Evolutionary conservation across 92 coral and sea anemone genomes (phyloP), one percentile per base, ranked within the genome.

Genomic region (Siderastrea siderea): DNA sequence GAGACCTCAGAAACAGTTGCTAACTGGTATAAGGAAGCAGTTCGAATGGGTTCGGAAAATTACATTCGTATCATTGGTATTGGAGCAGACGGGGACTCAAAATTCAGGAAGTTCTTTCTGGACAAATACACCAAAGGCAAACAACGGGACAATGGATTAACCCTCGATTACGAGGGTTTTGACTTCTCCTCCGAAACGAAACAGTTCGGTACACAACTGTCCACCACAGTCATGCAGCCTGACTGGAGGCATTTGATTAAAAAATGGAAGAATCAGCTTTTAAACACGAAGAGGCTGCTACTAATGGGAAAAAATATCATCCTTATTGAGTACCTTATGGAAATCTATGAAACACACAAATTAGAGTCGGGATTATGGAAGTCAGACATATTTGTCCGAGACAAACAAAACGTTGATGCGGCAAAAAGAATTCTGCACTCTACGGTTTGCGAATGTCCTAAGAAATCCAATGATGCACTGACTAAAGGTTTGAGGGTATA

Each of bases 171-270:
- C 49, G 78, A 68, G 14, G 47, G 48, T 9, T 68, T 82, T 49
- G 53, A 67, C 38, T 82, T 15, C 51, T 8, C 8, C 46, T 12
- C 60, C 5, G 15, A 5, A 10, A 14, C 5, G 15, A 3, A 10
- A 43, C 6, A 26, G 0, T 16, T 68, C 11, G 49, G n/a, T 3
- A 43, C 49, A 11, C 38, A 45, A n/a, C 3, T 6, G 5, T 6
- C 60, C 17, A 3, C 78, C 13, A 16, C 43, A 15, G n/a, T 47
- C 46, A 49, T 17, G 86, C 46, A 19, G 12, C 86, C 86, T 3
- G 86, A 82, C 76, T 82, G 86, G 86, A 67, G 77, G 16, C 86
- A 82, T 82, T 14, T 82, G 4, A 26, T 81, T 55, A 82, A 68
- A 47, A 82, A 65, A 69, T 82, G 86, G 86, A 53, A 78, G 13